phyloP scores from a whole-genome alignment of 2,888 invertebrate genomes.

The Trichopria drosophilae region DNA sequence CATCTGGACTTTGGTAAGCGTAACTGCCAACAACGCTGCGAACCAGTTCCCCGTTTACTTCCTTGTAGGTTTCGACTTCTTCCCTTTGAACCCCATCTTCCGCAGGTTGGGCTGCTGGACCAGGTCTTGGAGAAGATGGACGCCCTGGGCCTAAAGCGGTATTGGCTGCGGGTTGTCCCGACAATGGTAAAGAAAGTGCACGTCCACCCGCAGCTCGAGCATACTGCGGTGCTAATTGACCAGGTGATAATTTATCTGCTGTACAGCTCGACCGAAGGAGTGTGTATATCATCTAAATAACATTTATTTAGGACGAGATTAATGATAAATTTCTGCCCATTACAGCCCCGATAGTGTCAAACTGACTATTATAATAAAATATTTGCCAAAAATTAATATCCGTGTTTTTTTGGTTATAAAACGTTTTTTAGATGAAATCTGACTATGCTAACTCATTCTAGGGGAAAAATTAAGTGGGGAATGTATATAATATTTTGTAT shows the following conservation, averaged over 20 bases:
- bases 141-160: constrained; percentile 15
- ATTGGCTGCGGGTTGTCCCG: constrained; percentile 17
- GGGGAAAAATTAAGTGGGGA: no score
- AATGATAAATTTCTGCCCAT: no score
- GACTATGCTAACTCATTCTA: no score
- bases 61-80: constrained; percentile 46
- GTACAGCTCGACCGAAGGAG: constrained; percentile 20
- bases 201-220: constrained; percentile 52
- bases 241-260: constrained; percentile 46
- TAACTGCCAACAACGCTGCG: constrained; percentile 49
- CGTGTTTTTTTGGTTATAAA: no score
- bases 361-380: no score
- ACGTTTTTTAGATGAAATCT: no score
- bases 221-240: constrained; percentile 49
- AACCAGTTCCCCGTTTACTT: constrained; percentile 48
- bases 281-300: constrained; percentile 16
- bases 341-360: no score
- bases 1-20: constrained; percentile 53
- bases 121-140: constrained; percentile 8
- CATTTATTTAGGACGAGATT: no score
- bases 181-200: constrained; percentile 43
- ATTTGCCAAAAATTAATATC: no score
- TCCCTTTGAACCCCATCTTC: constrained; percentile 47
- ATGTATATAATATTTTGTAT: no score
- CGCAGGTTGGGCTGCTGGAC: constrained; percentile 16